Evolutionary conservation across 2,888 invertebrate species (phyloP), one percentile per base, ranked within the genome.

Genomic region (Unio pictorum): DNA sequence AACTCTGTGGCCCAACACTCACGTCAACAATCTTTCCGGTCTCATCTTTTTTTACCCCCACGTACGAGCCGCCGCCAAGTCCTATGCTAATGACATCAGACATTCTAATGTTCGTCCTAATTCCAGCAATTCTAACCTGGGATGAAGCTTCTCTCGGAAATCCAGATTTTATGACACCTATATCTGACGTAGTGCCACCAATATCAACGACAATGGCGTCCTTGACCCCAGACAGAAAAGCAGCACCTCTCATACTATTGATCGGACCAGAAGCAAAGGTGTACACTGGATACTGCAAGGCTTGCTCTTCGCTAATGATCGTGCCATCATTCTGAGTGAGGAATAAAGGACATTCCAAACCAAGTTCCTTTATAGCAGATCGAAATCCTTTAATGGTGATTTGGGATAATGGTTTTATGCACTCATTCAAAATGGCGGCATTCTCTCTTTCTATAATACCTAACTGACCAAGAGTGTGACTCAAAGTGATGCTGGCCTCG

Each of bases 161-260:
- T 4, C 88, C 85, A 23, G 80, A 81, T 45, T 73, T 73, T 23
- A 89, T 67, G n/a, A 87, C 66, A 3, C 89, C 89, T 3, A 87
- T 84, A 68, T 89, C 89, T 0, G 87, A 83, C 7, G 84, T 83
- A 8, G 89, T 89, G 7, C 89, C 89, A 4, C 89, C 89, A 61
- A 89, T 86, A 74, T 89, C 89, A 15, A 87, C 79, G 8, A 89
- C 87, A 17, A 89, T 74, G 4, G 84, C 87, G 59, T 88, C 81
- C 60, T 75, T 68, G 3, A 77, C 59, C 26, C 81, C 80, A 20
- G 86, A 86, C 20, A 89, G 74, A 65, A 82, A 86, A 0, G 87
- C 86, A 3, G 89, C 88, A 18, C 89, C 89, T 23, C 88, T 73
- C 88, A 89, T 89, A 74, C 87, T 87, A 77, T 89, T 89, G n/a